Evolutionary conservation across 2,797 vertebrate species (phyloP).

Genomic region (Falco peregrinus): DNA sequence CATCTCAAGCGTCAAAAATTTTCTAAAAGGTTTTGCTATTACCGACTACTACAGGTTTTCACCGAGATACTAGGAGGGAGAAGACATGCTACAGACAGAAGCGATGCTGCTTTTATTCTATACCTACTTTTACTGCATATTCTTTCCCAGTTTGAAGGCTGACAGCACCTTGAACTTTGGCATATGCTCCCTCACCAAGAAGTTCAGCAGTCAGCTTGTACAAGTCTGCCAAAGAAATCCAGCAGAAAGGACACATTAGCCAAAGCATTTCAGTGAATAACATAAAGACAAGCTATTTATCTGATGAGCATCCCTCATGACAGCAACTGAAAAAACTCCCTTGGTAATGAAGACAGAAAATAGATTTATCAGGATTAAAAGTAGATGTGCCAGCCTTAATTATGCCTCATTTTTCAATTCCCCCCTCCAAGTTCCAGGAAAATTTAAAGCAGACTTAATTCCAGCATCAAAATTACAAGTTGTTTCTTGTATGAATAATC

Average conservation of each 20-base stretch:
- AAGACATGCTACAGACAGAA: neutral
- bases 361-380: neutral
- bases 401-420: neutral
- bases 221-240: slow-evolving; percentile 79
- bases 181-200: slow-evolving; percentile 93
- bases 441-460: neutral
- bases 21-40: neutral
- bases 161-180: slow-evolving; percentile 94
- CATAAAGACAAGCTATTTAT: neutral
- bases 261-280: neutral
- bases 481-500: neutral
- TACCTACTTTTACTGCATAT: slow-evolving; percentile 91
- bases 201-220: slow-evolving; percentile 93
- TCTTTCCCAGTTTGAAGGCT: slow-evolving; percentile 91
- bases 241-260: slow-evolving; percentile 21
- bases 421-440: neutral
- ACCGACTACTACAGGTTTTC: neutral
- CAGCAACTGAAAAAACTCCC: neutral
- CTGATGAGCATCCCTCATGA: neutral
- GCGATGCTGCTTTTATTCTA: neutral
- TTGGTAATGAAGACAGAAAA: neutral
- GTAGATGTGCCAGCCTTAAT: neutral
- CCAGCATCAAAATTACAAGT: neutral
- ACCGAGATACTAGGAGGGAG: neutral
- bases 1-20: neutral